These are phyloP conservation scores for Sebastes nivosus DNA, from an alignment of 2,797 vertebrate species.

Conservation along the genomic window DNA sequence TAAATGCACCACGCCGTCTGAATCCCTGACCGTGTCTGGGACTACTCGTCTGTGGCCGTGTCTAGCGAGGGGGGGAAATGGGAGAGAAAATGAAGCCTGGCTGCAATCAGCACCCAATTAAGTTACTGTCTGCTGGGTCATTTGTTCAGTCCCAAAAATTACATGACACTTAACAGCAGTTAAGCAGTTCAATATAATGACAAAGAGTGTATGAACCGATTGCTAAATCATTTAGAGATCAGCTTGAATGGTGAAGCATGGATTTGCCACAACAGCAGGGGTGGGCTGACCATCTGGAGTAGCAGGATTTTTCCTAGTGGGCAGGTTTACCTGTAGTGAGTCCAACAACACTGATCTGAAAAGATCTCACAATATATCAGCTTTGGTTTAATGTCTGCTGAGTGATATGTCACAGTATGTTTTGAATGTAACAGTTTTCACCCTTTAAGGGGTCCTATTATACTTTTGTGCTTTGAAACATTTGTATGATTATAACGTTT, in stretches of 20 bases:
- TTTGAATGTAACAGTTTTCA: not conserved
- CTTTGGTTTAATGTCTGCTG: not conserved
- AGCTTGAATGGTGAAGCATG: not conserved
- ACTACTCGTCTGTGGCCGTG: not conserved
- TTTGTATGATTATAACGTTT: not conserved
- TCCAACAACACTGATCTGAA: not conserved
- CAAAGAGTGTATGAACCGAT: not conserved
- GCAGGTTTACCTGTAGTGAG: not conserved
- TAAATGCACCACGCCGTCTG: slow-evolving; percentile 1
- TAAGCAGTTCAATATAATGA: not conserved
- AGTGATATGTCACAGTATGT: not conserved
- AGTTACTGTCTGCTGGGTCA: not conserved
- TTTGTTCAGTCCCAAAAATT: slow-evolving; percentile 18
- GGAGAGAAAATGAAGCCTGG: slow-evolving; percentile 4
- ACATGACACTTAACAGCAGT: not conserved
- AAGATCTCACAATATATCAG: not conserved
- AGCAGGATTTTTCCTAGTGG: not conserved
- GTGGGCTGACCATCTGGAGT: slow-evolving; percentile 22
- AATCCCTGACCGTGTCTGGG: not conserved
- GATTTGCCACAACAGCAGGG: slow-evolving; percentile 6
- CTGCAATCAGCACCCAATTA: slow-evolving; percentile 24
- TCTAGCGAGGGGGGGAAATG: not conserved
- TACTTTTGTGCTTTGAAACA: not conserved
- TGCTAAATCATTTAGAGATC: not conserved
- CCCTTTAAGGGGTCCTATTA: no score